Conservation (phyloP, 1,140 invertebrate genomes). For the Acromyrmex charruanus region DNA sequence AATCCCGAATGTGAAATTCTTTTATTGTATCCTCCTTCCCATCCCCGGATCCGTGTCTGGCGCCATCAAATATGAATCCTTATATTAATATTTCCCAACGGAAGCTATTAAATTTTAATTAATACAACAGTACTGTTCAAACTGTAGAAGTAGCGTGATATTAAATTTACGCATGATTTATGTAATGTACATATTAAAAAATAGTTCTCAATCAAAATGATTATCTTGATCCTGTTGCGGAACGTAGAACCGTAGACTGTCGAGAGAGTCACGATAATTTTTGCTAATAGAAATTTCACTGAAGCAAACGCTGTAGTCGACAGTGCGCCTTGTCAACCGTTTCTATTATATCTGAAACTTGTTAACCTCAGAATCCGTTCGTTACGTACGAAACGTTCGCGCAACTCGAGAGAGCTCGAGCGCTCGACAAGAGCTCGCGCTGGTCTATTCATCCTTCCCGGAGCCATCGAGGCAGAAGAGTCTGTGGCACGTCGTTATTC, state of each 20-base stretch:
- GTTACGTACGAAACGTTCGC: conserved; percentile 43
- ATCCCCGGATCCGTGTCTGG: background rate
- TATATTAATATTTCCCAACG: conserved; percentile 52
- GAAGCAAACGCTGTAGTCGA: conserved; percentile 6
- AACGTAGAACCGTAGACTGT: background rate
- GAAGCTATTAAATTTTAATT: conserved; percentile 58
- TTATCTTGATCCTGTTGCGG: background rate
- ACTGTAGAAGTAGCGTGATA: conserved; percentile 1
- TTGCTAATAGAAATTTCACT: conserved; percentile 31
- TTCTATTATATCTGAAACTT: conserved; percentile 48
- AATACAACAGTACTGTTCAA: conserved; percentile 19
- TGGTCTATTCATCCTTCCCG: conserved; percentile 56
- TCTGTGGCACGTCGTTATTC: conserved; percentile 79
- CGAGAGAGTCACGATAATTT: conserved; percentile 4
- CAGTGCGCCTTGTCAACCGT: conserved; percentile 7
- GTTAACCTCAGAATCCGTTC: conserved; percentile 54
- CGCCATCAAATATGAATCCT: conserved; percentile 50
- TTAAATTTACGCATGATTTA: background rate
- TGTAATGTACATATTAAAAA: background rate
- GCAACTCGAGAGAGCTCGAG: conserved; percentile 24
- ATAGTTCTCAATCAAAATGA: conserved; percentile 18
- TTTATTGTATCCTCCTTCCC: conserved; percentile 25
- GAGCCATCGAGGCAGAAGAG: conserved; percentile 64
- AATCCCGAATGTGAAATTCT: conserved; percentile 39
- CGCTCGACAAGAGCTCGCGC: conserved; percentile 16